Percentiles rank a stretch among this genome's conserved stretches.
Evolutionary conservation across 1,140 invertebrate genomes (phyloP).

Genomic region (Drosophila albomicans): DNA sequence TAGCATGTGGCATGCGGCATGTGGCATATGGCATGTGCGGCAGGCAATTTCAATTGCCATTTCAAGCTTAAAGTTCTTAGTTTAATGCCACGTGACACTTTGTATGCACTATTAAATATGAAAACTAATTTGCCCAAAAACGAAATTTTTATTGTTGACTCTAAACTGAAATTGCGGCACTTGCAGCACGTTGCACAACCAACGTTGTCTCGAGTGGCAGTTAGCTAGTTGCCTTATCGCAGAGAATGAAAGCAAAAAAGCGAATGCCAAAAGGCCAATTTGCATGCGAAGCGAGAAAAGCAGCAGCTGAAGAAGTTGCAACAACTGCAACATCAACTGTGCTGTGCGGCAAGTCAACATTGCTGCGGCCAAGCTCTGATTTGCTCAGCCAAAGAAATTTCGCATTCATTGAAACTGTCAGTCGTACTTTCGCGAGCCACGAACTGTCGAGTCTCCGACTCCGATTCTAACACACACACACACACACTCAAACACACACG

Average conservation of each 20-base stretch:
- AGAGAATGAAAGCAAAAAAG: background rate
- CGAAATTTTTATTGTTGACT: conserved; percentile 30
- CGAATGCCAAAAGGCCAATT: conserved; percentile 46
- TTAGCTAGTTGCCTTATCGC: conserved; percentile 52
- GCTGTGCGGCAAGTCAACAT: conserved; percentile 25
- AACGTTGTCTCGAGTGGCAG: conserved; percentile 21
- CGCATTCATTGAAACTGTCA: conserved; percentile 68
- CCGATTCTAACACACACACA: background rate
- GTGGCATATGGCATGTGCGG: conserved; percentile 27
- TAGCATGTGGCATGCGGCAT: conserved; percentile 18
- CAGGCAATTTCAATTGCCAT: conserved; percentile 71
- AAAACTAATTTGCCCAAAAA: conserved; percentile 67
- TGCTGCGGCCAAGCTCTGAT: conserved; percentile 38
- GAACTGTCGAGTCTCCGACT: conserved; percentile 10
- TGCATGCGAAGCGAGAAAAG: conserved; percentile 33
- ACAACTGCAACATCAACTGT: background rate
- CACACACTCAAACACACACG: conserved; percentile 1
- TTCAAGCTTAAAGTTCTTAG: conserved; percentile 50
- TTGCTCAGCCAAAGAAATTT: conserved; percentile 45
- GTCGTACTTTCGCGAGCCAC: conserved; percentile 36
- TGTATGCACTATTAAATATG: conserved; percentile 70
- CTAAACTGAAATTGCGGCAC: conserved; percentile 26
- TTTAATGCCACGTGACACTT: conserved; percentile 68
- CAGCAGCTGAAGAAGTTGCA: conserved; percentile 12
- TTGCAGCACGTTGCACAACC: conserved; percentile 21